phyloP scores from a whole-genome alignment of 2,113 vertebrate species.

The Ptyas mucosa region DNA sequence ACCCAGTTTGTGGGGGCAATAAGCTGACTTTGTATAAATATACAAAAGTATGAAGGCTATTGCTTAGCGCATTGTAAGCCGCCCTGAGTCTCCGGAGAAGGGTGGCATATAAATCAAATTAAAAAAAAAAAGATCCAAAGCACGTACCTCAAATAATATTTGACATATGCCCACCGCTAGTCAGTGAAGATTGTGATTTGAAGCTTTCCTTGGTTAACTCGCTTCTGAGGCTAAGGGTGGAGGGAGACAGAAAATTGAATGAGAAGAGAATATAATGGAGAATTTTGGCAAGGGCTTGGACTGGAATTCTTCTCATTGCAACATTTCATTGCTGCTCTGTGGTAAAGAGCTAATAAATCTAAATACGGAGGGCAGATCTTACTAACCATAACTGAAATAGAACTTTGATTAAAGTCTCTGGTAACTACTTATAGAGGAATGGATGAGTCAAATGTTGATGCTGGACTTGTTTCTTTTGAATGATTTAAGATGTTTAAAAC shows the following conservation, averaged over 20 bases:
- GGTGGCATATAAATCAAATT: too few species aligned
- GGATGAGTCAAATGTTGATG: conserved; percentile 28
- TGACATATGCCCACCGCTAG: not conserved
- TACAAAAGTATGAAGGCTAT: too few species aligned
- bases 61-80: too few species aligned
- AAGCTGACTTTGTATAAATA: too few species aligned
- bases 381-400: conserved; percentile 44
- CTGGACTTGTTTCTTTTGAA: conserved; percentile 33
- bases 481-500: conserved; percentile 46
- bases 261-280: not conserved
- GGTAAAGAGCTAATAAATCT: conserved; percentile 41
- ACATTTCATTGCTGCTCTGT: not conserved
- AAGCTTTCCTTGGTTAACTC: not conserved
- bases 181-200: not conserved
- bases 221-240: not conserved
- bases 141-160: not conserved
- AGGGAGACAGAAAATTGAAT: not conserved
- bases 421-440: conserved; percentile 37
- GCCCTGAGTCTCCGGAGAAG: too few species aligned
- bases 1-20: too few species aligned
- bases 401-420: conserved; percentile 26
- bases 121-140: too few species aligned
- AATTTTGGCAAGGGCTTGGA: not conserved
- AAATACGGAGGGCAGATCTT: conserved; percentile 37
- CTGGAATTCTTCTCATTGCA: not conserved